Evolutionary conservation across 2,797 vertebrate genomes (phyloP), one percentile per base, ranked within the genome.

Genomic region (Aplochiton taeniatus): DNA sequence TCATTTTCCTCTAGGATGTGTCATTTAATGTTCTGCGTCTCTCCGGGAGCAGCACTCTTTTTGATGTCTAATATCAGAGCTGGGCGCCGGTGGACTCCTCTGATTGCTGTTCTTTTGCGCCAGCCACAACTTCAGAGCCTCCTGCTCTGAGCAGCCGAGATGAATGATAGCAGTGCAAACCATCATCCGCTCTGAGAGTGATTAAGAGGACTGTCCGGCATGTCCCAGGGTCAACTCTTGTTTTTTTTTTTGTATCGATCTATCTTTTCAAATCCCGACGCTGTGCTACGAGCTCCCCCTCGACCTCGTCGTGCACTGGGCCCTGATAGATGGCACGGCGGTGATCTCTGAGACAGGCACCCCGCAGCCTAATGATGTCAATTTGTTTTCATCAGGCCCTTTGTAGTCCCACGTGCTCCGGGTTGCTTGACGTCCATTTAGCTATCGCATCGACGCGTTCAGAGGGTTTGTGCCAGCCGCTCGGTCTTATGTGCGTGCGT

Each of bases 301-400:
- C 31, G 31, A 6, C 31, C 31, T 17, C 13, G 41, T 8, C 2
- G 56, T 18, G 56, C 11, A 6, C 31, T 31, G 14, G 11, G 58
- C 20, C 11, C 18, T 50, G 59, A 52, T 43, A 14, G 17, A 10
- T 43, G 31, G 13, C 11, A 51, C 20, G 16, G 48, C 9, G 9
- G 13, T 9, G 19, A 31, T 20, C 73, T 73, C 68, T 63, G 13
- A 72, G 62, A 71, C 75, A 72, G 69, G 67, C 0, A 4, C 66
- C 57, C 54, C 1, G 45, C 56, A 63, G 57, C 47, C 9, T 75
- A 66, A 64, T 74, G 68, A 74, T 10, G 13, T 45, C 58, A 68
- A 72, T 78, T 54, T 70, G 56, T 85, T 83, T 78, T 61, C 63
- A 70, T 63, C 68, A 77, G 63, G 0, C 61, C 61, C 13, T 59